phyloP scores from a whole-genome alignment of 2,888 invertebrate genomes.

The Byasa hedistus region DNA sequence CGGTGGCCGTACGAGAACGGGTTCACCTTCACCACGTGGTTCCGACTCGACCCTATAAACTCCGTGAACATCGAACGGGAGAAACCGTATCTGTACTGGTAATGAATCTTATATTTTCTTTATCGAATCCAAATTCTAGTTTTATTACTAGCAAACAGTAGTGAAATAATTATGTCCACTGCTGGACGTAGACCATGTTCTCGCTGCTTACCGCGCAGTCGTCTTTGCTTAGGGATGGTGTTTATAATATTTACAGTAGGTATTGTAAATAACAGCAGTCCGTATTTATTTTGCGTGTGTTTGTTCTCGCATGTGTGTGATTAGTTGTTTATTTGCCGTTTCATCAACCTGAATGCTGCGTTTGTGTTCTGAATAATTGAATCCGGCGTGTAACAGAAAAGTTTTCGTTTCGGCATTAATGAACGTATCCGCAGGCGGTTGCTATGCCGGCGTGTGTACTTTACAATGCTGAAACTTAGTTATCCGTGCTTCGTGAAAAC shows the following conservation, averaged over 20 bases:
- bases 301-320: too few relatives aligned
- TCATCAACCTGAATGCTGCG: not conserved
- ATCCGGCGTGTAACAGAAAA: not conserved
- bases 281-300: too few relatives aligned
- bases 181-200: too few relatives aligned
- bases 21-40: slow-evolving; percentile 99
- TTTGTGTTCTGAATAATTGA: not conserved
- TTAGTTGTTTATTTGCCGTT: too few relatives aligned
- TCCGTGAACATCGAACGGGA: slow-evolving; percentile 99
- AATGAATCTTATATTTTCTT: slow-evolving; percentile 43
- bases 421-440: not conserved
- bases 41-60: slow-evolving; percentile 98
- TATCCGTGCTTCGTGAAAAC: not conserved
- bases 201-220: too few relatives aligned
- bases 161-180: too few relatives aligned
- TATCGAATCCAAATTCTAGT: not conserved
- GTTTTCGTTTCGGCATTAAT: not conserved
- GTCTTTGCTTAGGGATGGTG: too few relatives aligned
- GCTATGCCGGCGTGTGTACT: not conserved
- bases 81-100: slow-evolving; percentile 99
- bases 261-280: too few relatives aligned
- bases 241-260: too few relatives aligned
- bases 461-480: slow-evolving; percentile 1
- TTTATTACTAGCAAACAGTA: too few relatives aligned
- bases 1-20: slow-evolving; percentile 99